Base-by-base conservation (phyloP, 2,888 invertebrate genomes). In the Diplolepis rosae region DNA sequence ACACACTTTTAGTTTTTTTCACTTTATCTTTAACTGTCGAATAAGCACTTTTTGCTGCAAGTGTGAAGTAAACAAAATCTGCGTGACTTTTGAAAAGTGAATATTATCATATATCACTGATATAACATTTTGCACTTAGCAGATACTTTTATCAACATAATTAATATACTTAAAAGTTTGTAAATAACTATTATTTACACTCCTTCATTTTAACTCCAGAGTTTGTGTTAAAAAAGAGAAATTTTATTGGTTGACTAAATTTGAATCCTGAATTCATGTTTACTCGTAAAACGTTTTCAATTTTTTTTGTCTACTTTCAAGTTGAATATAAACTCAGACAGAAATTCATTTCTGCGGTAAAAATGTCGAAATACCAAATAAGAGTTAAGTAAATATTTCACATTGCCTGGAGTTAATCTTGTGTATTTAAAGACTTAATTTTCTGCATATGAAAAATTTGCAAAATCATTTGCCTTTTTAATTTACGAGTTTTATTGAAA, bases 401-500 rank as follows among this genome's bases (percentile, higher is more conserved):
- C 15, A 7, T 30, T 13, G 15, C 27, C 15, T 45, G 18, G 7
- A 18, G 15, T 18, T 45, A 54, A 15, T 54, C 52, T 54, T 54
- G 30, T 54, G 30, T 56, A 32, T 22, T 11, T 11, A 35, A 22
- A 22, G 11, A 56, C 56, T 56, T 35, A 56, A 39, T 9, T 35
- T 11, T 15, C 22, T n/a, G 22, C 24, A 0, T 13, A 24, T 39
- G 22, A 39, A 35, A 52, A 39, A 56, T 56, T 39, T 35, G 32
- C 35, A 13, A 56, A 56, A 56, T 15, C 18, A 54, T 54, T 52
- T 52, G 52, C 56, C 13, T 35, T 56, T 56, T 32, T 6, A 18
- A 56, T 32, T 56, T 18, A 30, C 35, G 56, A 35, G 56, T 56
- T 56, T 56, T 35, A 56, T 56, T 56, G 56, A 22, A 18, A 35